These are phyloP conservation scores for Chamaetylas fuelleborni DNA, from an alignment of 2,113 vertebrate species.

Conservation along the genomic window DNA sequence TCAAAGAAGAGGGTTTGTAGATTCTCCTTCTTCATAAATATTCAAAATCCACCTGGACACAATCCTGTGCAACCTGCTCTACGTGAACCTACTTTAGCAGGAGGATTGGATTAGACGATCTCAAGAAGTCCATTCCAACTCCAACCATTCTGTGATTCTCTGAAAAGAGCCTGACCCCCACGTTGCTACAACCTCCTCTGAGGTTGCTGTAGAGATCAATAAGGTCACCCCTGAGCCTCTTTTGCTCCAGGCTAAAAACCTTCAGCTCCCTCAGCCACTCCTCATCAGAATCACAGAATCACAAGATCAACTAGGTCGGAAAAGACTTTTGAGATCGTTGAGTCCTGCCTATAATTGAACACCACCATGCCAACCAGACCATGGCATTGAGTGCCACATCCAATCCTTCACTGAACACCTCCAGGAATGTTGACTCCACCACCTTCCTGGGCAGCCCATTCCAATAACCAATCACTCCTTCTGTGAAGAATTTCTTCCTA, in stretches of 20 bases:
- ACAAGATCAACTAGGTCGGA: neutral
- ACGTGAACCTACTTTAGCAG: neutral
- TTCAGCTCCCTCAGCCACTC: neutral
- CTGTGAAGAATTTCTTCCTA: neutral
- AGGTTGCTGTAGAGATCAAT: fast-evolving
- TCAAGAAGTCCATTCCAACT: neutral
- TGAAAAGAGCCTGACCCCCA: neutral
- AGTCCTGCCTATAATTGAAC: neutral
- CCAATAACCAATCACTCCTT: neutral
- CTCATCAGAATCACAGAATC: neutral
- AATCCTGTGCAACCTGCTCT: neutral
- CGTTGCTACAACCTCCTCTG: neutral
- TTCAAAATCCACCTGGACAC: neutral
- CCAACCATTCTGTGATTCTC: neutral
- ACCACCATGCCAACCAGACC: neutral
- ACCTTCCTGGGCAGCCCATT: neutral
- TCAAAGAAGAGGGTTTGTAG: neutral
- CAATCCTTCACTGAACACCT: neutral
- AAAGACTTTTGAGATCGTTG: fast-evolving
- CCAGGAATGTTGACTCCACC: neutral
- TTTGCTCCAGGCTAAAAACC: neutral
- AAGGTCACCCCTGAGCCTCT: neutral
- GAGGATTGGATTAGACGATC: neutral
- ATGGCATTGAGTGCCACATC: fast-evolving
- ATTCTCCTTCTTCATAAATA: neutral